Base-by-base conservation (phyloP, 2,797 vertebrate genomes). In the Garrulus glandarius region DNA sequence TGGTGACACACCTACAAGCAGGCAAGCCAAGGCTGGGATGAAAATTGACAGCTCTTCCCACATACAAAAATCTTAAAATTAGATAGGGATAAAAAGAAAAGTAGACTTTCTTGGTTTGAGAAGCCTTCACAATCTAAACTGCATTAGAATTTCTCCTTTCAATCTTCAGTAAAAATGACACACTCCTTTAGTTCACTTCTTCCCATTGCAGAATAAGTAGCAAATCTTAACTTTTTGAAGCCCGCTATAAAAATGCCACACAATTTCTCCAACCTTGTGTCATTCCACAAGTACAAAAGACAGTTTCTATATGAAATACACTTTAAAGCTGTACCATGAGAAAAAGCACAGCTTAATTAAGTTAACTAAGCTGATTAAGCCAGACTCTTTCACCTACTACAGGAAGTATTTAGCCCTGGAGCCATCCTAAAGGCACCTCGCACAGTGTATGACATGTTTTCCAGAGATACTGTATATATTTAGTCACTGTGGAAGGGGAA, bases 301-400 rank as follows among this genome's bases (percentile, higher is more conserved):
- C 6, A 64, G 37, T 81, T 94, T 76, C 39, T 70, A 95, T 92
- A 86, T 20, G 16, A 86, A 88, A 91, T 70, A 76, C 19, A 76
- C 69, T 92, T 87, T 71, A 94, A 77, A 94, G 75, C 46, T 71
- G 57, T 57, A 91, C 85, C 65, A 74, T 72, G 65, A 87, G 41
- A 93, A 94, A 89, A 96, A 95, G 46, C 56, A 89, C 85, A 90
- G 64, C 74, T 94, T 97, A 97, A 97, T 95, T 96, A 91, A 67
- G 37, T 81, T 93, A 95, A 95, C 84, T 97, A 92, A 97, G 92
- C 84, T 94, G 93, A 93, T 95, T 97, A 96, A 96, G 72, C 89
- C 83, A 79, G 69, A 87, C 81, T 91, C 84, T 83, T 97, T 96
- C 77, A 96, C 93, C 70, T 92, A 90, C 72, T 95, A 81, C 79